Base-by-base conservation (phyloP, 2,888 invertebrate genomes). In the Thymelicus sylvestris region DNA sequence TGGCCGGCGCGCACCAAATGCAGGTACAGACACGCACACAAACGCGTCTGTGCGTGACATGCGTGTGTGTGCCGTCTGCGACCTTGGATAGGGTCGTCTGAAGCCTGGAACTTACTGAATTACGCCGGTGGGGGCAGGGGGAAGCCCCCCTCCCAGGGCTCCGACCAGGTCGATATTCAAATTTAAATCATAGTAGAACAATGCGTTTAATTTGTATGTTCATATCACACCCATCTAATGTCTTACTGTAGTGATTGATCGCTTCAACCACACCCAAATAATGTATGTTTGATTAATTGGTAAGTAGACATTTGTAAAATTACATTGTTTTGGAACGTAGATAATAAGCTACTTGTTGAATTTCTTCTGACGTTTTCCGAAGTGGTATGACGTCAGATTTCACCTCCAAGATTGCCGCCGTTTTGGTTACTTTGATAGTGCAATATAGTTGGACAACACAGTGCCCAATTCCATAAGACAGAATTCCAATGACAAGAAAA, bases 81-180 rank as follows among this genome's bases (percentile, higher is more conserved):
- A 91, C 93, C 93, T 92, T 93, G 90, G 72, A 39, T 57, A 87
- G 86, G 92, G 92, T 88, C 91, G 92, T 89, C 91, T 90, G 90
- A 80, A 81, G 81, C 85, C 87, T 86, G 88, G 84, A 87, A 83
- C 77, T 80, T 77, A 77, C 85, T 83, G 85, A 85, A 85, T 81
- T 81, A 81, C 79, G 78, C 76, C 78, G 83, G 78, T 75, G 78
- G 78, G 75, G 66, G 76, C 19, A 74, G 73, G 71, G 44, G 2
- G 44, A 44, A 19, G 52, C 19, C 24, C 55, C 24, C 55, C 55
- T 24, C 52, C 50, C 41, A 48, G 39, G 59, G 59, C 69, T 57
- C 15, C 52, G 50, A n/a, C 57, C 48, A 48, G 70, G 47, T 70
- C 70, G 70, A 65, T 70, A 70, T 70, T 70, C 65, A 65, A 70